These are phyloP conservation scores for Malacoraja senta DNA, from an alignment of 2,797 vertebrate species.

Conservation along the genomic window DNA sequence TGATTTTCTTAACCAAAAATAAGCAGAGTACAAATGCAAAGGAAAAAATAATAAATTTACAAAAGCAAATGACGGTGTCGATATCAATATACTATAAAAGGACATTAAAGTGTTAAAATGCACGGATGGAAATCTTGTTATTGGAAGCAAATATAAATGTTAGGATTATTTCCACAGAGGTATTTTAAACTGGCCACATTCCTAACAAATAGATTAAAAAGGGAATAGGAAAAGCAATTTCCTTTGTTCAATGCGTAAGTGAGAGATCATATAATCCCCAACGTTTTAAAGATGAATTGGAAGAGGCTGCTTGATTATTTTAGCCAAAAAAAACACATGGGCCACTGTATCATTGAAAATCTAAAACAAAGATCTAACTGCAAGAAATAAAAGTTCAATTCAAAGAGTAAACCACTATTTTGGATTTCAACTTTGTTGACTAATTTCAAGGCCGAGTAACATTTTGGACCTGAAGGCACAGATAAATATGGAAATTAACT, in stretches of 20 bases:
- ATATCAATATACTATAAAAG: background rate
- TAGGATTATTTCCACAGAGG: too few species aligned
- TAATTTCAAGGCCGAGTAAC: background rate
- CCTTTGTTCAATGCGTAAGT: background rate
- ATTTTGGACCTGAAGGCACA: background rate
- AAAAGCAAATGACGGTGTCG: background rate
- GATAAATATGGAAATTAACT: constrained; percentile 44
- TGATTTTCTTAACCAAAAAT: background rate
- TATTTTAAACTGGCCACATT: too few species aligned
- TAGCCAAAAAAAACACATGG: background rate
- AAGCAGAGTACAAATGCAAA: background rate
- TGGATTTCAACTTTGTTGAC: background rate
- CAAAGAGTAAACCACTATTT: background rate
- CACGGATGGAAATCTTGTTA: background rate
- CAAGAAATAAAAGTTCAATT: background rate
- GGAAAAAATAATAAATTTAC: background rate
- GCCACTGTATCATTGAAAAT: background rate
- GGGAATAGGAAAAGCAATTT: background rate
- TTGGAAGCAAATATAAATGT: background rate
- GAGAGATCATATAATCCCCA: background rate
- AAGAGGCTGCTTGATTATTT: background rate
- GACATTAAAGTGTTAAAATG: background rate
- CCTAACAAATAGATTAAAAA: background rate
- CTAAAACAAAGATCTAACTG: background rate
- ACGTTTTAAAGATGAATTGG: background rate